Conservation (phyloP, 2,113 vertebrate genomes). For the Mobula birostris region DNA sequence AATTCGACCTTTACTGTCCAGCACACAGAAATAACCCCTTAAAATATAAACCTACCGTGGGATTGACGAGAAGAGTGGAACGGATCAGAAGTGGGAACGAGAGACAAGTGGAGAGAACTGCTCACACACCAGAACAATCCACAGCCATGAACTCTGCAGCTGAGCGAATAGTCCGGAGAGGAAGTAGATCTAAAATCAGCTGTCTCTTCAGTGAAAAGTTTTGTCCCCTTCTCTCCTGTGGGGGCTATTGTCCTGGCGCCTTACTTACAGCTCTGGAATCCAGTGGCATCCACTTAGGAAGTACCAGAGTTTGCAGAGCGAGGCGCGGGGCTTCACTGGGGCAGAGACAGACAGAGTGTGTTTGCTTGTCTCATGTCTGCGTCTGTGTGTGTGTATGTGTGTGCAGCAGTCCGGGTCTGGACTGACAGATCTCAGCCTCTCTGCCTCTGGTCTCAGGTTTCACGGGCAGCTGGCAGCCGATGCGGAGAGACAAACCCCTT, state of each 20-base stretch:
- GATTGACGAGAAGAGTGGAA: neutral
- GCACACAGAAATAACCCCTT: neutral
- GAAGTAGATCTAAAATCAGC: slow-evolving; percentile 40
- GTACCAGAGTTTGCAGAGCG: neutral
- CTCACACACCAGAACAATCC: neutral
- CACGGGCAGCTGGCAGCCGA: slow-evolving; percentile 41
- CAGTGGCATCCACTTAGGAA: neutral
- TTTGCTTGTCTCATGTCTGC: neutral
- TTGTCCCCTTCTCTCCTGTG: neutral
- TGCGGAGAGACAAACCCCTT: neutral
- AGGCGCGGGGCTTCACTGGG: neutral
- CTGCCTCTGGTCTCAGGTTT: slow-evolving; percentile 45
- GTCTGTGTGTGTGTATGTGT: neutral
- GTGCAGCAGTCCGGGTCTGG: neutral
- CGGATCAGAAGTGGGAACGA: neutral
- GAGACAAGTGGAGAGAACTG: neutral
- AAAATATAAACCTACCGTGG: slow-evolving; percentile 39
- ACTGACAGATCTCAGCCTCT: slow-evolving; percentile 40
- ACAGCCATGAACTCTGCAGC: slow-evolving; percentile 36
- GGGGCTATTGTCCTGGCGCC: neutral
- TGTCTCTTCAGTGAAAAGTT: slow-evolving; percentile 27
- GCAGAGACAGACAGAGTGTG: rapidly evolving
- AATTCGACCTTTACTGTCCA: neutral
- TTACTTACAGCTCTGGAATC: neutral
- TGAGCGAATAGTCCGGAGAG: neutral